These are phyloP conservation scores for Spatulosminthurus flaviceps DNA, from an alignment of 2,888 invertebrate genomes.

Conservation along the genomic window DNA sequence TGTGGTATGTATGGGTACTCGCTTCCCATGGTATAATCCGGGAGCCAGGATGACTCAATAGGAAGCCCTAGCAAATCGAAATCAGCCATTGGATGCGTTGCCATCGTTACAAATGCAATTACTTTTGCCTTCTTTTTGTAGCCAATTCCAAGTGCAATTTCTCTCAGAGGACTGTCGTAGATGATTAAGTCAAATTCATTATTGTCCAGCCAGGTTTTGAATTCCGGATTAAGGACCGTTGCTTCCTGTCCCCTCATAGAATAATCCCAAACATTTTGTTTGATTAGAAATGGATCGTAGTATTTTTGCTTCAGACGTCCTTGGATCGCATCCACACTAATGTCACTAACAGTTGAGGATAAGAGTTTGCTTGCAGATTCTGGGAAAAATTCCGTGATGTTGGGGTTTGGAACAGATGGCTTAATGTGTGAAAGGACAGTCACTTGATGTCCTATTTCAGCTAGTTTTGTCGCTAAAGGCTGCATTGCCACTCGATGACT, in stretches of 20 bases:
- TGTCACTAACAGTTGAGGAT: not conserved
- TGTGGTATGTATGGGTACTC: not conserved
- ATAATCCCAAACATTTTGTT: not conserved
- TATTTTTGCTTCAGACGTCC: not conserved
- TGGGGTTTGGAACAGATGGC: not conserved
- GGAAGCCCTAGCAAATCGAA: conserved; percentile 51
- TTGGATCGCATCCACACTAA: not conserved
- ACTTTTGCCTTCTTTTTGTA: conserved; percentile 1
- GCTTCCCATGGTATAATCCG: conserved; percentile 38
- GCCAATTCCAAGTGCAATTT: conserved; percentile 12
- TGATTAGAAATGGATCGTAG: not conserved
- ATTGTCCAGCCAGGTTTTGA: not conserved
- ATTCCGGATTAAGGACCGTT: not conserved
- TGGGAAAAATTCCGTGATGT: conserved; percentile 16
- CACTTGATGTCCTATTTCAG: conserved; percentile 12
- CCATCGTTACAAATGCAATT: not conserved
- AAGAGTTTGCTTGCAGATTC: not conserved
- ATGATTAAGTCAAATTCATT: conserved; percentile 11
- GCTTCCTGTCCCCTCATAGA: not conserved
- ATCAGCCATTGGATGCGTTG: not conserved
- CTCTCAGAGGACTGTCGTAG: not conserved
- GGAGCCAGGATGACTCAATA: conserved; percentile 50
- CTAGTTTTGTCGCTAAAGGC: conserved; percentile 9
- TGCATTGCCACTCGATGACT: conserved; percentile 22
- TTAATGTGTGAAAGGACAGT: conserved; percentile 5